Base-by-base conservation (phyloP, 2,113 vertebrate genomes). In the Eonycteris spelaea region DNA sequence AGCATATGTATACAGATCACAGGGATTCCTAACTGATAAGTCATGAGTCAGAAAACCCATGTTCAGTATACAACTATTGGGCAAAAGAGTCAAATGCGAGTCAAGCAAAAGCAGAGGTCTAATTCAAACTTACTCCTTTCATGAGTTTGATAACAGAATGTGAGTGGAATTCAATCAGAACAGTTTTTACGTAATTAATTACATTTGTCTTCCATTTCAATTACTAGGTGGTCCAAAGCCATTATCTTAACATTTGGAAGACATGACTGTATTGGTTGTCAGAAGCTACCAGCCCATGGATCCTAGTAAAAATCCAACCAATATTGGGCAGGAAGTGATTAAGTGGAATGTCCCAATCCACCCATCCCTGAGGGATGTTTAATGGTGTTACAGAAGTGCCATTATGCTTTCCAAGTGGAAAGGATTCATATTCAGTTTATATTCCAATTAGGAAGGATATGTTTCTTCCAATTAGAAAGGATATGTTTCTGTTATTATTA, bases 361-460 rank as follows among this genome's bases (percentile, higher is more conserved):
- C 75, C 40, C 57, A 68, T 90, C 45, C 48, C 61, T 21, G 18
- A 21, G 61, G 86, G 35, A 73, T 26, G 0, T 86, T 57, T 40
- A 65, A 68, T 61, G 48, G 43, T 91, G 24, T 88, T 68, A 75
- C 65, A 85, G 35, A 74, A 68, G 33, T 74, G 53, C 75, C 77
- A 16, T 75, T 83, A 83, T 63, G n/a, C 16, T 85, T 85, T 87
- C 51, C 91, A 95, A 96, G 67, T 43, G 73, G 43, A 94, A 96
- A 80, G 68, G 10, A 88, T 88, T 75, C 91, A 40, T 74, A 74
- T 67, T 93, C 61, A n/a, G 30, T 86, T 90, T 93, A 67, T 43
- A 55, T 43, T 93, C 55, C 71, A 88, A 16, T 75, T 59, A 43
- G 67, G 68, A 82, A 91, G 61, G 48, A 21, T 65, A 18, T 43